These are phyloP conservation scores for Hoplias malabaricus DNA, from an alignment of 2,113 vertebrate genomes.

Conservation along the genomic window DNA sequence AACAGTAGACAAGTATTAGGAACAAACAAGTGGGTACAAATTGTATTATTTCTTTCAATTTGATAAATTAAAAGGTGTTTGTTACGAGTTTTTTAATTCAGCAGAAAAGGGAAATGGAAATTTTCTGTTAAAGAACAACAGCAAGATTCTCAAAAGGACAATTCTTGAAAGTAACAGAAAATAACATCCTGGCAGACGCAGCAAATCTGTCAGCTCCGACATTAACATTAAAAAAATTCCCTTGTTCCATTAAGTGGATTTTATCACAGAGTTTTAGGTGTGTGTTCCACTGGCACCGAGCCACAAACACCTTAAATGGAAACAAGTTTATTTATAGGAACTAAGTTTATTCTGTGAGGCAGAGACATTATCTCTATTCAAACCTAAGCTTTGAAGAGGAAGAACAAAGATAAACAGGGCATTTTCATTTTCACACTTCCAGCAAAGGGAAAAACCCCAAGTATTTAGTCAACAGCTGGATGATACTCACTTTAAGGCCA, in stretches of 20 bases:
- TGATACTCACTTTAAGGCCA: slow-evolving; percentile 54
- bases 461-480: too few species aligned
- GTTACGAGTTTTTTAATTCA: background rate
- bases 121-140: background rate
- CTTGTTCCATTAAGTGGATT: background rate
- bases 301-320: background rate
- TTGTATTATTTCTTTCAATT: too few species aligned
- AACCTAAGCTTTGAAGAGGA: background rate
- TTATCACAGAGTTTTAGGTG: too few species aligned
- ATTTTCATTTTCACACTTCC: background rate
- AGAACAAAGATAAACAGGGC: background rate
- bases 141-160: background rate
- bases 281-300: background rate
- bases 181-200: background rate
- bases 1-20: too few species aligned
- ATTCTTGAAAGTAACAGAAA: background rate
- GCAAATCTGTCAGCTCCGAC: background rate
- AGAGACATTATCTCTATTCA: background rate
- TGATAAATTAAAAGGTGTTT: background rate
- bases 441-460: background rate
- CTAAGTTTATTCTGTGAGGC: background rate
- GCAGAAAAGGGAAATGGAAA: background rate
- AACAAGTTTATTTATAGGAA: background rate
- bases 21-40: background rate
- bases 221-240: background rate